Conservation (phyloP, 2,888 invertebrate species). For the Heliconius ismenius region DNA sequence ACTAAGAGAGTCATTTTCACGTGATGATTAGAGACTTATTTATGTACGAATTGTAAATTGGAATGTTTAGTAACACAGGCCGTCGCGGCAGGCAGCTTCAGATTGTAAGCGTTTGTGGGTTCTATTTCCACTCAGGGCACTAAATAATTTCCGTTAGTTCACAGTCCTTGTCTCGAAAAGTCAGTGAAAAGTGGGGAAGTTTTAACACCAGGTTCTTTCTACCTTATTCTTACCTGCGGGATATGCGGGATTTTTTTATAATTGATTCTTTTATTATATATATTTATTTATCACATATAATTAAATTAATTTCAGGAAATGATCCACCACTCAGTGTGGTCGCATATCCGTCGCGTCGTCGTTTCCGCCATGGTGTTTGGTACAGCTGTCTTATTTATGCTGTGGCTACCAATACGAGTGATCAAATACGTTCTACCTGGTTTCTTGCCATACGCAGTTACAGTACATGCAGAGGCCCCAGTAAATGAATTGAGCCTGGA, state of each 20-base stretch:
- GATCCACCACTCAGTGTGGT: slow-evolving; percentile 97
- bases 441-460: slow-evolving; percentile 97
- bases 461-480: slow-evolving; percentile 90
- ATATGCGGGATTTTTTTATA: neutral
- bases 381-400: slow-evolving; percentile 95
- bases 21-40: too few relatives aligned
- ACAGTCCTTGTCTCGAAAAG: too few relatives aligned
- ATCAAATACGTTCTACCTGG: slow-evolving; percentile 90
- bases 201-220: too few relatives aligned
- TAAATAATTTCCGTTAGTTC: too few relatives aligned
- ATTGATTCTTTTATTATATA: neutral
- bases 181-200: too few relatives aligned
- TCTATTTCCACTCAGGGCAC: too few relatives aligned
- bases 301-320: slow-evolving; percentile 86
- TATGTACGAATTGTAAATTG: too few relatives aligned
- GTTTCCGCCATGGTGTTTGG: slow-evolving; percentile 98
- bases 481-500: slow-evolving; percentile 97
- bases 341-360: slow-evolving; percentile 93
- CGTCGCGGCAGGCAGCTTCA: too few relatives aligned
- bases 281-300: too few relatives aligned
- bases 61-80: too few relatives aligned
- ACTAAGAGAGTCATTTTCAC: too few relatives aligned
- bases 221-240: neutral
- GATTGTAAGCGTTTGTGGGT: too few relatives aligned
- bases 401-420: slow-evolving; percentile 96